Conservation (phyloP, 2,113 vertebrate genomes). For the Potamarius usumacintae region DNA sequence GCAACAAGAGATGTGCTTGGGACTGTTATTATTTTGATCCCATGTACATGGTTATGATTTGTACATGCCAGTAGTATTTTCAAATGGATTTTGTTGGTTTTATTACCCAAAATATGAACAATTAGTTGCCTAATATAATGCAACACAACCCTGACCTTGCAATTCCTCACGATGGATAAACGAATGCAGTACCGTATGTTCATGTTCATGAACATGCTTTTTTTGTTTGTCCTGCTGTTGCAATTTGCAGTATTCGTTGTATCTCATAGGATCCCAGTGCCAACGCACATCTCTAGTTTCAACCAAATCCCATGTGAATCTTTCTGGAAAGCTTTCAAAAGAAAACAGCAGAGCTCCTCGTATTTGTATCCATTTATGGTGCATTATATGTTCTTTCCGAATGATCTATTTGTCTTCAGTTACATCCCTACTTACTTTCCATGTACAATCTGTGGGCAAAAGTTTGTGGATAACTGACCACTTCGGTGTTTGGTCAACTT, state of each 20-base stretch:
- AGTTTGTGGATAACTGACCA: not conserved
- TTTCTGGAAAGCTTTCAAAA: not conserved
- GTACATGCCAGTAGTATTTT: not conserved
- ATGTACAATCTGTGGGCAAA: not conserved
- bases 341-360: not conserved
- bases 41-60: not conserved
- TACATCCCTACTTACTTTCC: not conserved
- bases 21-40: not conserved
- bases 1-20: not conserved
- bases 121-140: not conserved
- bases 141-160: not conserved
- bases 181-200: not conserved
- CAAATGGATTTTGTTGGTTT: not conserved
- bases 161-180: not conserved
- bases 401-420: not conserved
- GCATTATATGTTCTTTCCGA: not conserved
- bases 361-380: not conserved
- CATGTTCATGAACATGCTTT: not conserved
- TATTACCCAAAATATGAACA: not conserved
- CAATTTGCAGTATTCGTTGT: not conserved
- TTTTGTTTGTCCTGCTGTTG: not conserved
- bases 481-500: not conserved
- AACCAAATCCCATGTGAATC: not conserved
- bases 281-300: not conserved
- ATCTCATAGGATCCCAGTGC: not conserved